Conservation (phyloP, 2,797 vertebrate genomes). For the Esox lucius region DNA sequence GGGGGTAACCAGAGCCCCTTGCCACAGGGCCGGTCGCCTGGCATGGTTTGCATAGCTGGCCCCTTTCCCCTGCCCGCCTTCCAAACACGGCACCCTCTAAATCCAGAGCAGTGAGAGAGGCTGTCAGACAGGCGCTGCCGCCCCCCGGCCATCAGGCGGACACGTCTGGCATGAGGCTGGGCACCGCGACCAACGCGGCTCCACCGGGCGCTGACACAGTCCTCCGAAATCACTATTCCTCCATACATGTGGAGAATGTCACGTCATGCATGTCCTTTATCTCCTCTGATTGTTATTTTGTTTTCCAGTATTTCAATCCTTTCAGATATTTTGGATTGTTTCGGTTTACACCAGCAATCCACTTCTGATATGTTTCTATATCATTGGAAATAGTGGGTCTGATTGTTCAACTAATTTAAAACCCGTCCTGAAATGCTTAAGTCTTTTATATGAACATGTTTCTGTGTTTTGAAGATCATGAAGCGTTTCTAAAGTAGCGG, state of each 20-base stretch:
- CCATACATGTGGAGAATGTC: not conserved
- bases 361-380: too few relatives aligned
- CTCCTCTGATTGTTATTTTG: not conserved
- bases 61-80: conserved; percentile 10
- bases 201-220: not conserved
- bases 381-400: too few relatives aligned
- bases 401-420: not conserved
- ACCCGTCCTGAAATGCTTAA: not conserved
- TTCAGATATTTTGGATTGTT: too few relatives aligned
- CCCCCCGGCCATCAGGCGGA: conserved; percentile 2
- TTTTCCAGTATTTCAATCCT: not conserved
- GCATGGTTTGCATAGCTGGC: conserved; percentile 57
- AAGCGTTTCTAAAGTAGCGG: conserved; percentile 5
- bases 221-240: not conserved
- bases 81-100: conserved; percentile 23
- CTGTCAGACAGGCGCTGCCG: conserved; percentile 6
- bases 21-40: conserved; percentile 39
- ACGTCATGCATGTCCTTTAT: not conserved
- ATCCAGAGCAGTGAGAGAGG: not conserved
- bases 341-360: too few relatives aligned
- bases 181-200: not conserved
- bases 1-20: conserved; percentile 34
- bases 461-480: not conserved
- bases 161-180: conserved; percentile 9
- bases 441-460: not conserved